Conservation (phyloP, 2,888 invertebrate genomes). For the Isoperla grammatica region DNA sequence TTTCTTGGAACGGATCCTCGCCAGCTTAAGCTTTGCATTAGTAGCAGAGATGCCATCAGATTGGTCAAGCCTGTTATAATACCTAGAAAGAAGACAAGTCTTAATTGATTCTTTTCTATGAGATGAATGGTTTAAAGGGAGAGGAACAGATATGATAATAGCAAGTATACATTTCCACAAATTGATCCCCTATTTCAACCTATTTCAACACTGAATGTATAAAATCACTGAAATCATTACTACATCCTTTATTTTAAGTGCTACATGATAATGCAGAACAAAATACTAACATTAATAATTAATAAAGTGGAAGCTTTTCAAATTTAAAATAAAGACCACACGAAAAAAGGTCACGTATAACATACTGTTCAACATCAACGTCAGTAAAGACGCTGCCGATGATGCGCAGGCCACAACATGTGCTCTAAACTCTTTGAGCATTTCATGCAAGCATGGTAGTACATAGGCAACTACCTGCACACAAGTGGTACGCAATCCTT, state of each 20-base stretch:
- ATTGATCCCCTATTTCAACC: not conserved
- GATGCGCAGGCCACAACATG: too few species aligned
- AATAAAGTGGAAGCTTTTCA: too few species aligned
- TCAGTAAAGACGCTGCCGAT: too few species aligned
- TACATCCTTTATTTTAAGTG: not conserved
- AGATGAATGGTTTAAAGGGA: not conserved
- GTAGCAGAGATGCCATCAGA: slow-evolving; percentile 13
- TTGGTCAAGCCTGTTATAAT: slow-evolving; percentile 10
- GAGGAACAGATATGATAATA: not conserved
- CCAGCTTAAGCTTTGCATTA: slow-evolving; percentile 1
- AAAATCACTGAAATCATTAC: not conserved
- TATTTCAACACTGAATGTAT: not conserved
- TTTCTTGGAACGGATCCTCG: slow-evolving; percentile 12
- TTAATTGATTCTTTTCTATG: not conserved
- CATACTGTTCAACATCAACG: too few species aligned
- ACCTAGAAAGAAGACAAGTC: slow-evolving; percentile 30
- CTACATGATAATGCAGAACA: too few species aligned
- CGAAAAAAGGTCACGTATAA: too few species aligned
- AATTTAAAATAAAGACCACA: too few species aligned
- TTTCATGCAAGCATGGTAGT: too few species aligned
- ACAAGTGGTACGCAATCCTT: too few species aligned
- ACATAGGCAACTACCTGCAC: too few species aligned
- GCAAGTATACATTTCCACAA: not conserved
- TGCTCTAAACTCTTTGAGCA: too few species aligned
- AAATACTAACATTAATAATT: too few species aligned